A percentile compares a stretch with the other conserved stretches of the same genome.
Evolutionary conservation across 2,113 vertebrate genomes (phyloP).

Genomic region (Larimichthys polyactis): DNA sequence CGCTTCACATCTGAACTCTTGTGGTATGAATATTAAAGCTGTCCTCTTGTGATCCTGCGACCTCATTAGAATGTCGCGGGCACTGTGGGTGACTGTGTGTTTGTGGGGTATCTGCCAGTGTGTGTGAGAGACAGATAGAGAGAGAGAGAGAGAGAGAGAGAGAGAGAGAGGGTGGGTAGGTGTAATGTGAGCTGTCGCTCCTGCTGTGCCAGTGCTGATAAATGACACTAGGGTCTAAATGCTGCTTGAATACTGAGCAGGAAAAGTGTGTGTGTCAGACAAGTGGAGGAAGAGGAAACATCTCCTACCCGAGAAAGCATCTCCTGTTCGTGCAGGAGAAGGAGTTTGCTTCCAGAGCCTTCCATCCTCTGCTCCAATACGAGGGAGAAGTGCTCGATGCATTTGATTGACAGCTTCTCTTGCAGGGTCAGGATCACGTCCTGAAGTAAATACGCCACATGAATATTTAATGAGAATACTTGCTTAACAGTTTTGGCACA

Average conservation of each 20-base stretch:
- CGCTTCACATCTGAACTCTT: conserved; percentile 35
- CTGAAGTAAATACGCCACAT: conserved; percentile 74
- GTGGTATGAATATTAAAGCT: conserved; percentile 73
- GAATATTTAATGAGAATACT: neutral
- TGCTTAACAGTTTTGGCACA: neutral
- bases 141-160: neutral
- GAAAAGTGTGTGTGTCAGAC: conserved; percentile 9
- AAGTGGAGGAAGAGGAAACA: conserved; percentile 2
- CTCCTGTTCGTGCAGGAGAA: conserved; percentile 97
- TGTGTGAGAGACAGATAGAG: neutral
- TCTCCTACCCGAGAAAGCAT: conserved; percentile 93
- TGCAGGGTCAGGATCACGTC: conserved; percentile 97
- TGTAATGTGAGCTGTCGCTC: conserved; percentile 68
- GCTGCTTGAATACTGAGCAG: conserved; percentile 73
- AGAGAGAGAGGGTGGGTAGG: conserved; percentile 9
- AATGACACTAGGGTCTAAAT: conserved; percentile 70
- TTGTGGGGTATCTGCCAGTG: neutral
- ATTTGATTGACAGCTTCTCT: conserved; percentile 98
- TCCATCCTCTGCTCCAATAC: conserved; percentile 93
- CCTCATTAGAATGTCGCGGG: conserved; percentile 72
- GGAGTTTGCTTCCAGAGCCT: conserved; percentile 88
- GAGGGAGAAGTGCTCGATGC: conserved; percentile 97
- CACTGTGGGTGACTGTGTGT: conserved; percentile 9
- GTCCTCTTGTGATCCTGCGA: conserved; percentile 61
- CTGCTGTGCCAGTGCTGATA: conserved; percentile 76